Conservation (phyloP, 2,797 vertebrate genomes). For the Pelodytes ibericus region DNA sequence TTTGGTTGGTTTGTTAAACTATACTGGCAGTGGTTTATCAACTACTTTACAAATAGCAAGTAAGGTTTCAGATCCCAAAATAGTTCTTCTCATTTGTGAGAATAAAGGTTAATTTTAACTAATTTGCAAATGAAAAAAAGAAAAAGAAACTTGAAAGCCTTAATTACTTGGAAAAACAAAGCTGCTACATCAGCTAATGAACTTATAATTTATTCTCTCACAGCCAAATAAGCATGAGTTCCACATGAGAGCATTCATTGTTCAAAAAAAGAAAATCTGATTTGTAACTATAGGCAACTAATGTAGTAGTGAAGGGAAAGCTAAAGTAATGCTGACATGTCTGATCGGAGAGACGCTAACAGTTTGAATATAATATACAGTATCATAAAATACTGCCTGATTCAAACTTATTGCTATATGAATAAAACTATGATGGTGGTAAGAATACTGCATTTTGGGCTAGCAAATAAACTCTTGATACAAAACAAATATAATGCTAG, state of each 20-base stretch:
- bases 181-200: constrained; percentile 66
- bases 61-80: constrained; percentile 4
- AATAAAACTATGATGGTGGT: neutral
- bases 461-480: neutral
- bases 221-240: constrained; percentile 60
- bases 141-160: constrained; percentile 34
- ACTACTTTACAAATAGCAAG: neutral
- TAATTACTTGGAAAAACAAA: constrained; percentile 65
- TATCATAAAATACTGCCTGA: constrained; percentile 16
- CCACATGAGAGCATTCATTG: constrained; percentile 59
- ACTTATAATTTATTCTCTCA: constrained; percentile 59
- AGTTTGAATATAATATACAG: constrained; percentile 22
- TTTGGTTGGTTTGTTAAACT: no score
- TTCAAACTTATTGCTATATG: neutral
- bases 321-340: constrained; percentile 42
- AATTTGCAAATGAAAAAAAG: constrained; percentile 26
- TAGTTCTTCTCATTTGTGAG: constrained; percentile 22
- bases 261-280: constrained; percentile 55
- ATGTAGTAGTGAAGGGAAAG: constrained; percentile 22
- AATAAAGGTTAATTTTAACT: constrained; percentile 48
- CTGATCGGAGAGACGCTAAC: constrained; percentile 29
- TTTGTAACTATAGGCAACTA: constrained; percentile 32
- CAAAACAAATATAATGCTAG: no score
- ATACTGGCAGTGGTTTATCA: no score
- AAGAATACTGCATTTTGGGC: no score